Evolutionary conservation across 2,113 vertebrate species (phyloP), one percentile per base, ranked within the genome.

Genomic region (Corynorhinus townsendii): DNA sequence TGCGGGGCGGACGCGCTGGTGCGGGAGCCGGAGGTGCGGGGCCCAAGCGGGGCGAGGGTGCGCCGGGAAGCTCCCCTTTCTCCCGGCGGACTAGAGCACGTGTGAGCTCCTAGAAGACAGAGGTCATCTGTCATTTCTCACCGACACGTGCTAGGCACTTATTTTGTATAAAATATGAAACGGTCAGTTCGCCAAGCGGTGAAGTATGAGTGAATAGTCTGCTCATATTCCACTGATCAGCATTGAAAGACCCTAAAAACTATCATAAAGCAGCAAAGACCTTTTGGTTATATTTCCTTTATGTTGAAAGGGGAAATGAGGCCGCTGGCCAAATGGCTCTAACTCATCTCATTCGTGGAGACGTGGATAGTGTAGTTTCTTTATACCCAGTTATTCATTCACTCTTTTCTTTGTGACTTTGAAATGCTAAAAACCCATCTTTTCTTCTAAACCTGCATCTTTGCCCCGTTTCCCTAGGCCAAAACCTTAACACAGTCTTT

Each of bases 1-100:
- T n/a, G 11, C 4, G 8, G 4, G 24, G 5, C 11, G 11, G 4
- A 68, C 3, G 1, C 11, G 8, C 22, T 26, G 7, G 2, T 5
- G 3, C 4, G 2, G 54, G 5, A 56, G 26, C 24, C 1, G 40
- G 69, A 28, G 35, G 5, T 5, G 71, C 38, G 47, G 68, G 49
- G 22, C 3, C 4, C 52, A 7, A 11, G 5, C 3, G 16, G 43
- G 16, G n/a, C 33, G 26, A 10, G 56, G n/a, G 19, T 35, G 5
- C 16, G 6, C 28, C 14, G 0, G 45, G 24, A 30, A 7, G 43
- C 43, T 5, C 56, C 19, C 38, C 8, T 9, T 40, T 16, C 43
- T 45, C 49, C 5, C 15, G 54, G 3, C 5, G 3, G 24, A 2
- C 16, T 24, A 30, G 54, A 86, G 24, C 54, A 10, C 35, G 26